Conservation (phyloP, 2,797 vertebrate species). For the Prionace glauca region DNA sequence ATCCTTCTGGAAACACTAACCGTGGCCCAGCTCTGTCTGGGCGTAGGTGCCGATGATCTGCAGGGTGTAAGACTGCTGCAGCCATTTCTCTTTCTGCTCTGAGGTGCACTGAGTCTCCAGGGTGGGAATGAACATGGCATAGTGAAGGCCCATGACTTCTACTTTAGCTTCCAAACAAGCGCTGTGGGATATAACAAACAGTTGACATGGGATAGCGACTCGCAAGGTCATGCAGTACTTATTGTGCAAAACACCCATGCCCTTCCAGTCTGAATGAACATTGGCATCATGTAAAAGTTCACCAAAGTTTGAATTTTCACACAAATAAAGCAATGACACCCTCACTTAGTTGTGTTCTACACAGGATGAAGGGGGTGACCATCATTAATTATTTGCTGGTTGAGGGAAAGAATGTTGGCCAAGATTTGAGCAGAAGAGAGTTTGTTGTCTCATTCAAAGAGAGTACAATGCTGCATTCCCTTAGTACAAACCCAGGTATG, state of each 20-base stretch:
- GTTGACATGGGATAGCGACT: slow-evolving; percentile 50
- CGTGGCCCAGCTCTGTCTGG: slow-evolving; percentile 93
- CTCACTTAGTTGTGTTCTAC: background rate
- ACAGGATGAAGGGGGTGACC: background rate
- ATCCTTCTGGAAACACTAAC: slow-evolving; percentile 66
- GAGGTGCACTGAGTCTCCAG: slow-evolving; percentile 71
- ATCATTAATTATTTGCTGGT: background rate
- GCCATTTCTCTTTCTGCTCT: slow-evolving; percentile 81
- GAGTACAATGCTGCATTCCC: background rate
- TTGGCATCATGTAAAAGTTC: background rate
- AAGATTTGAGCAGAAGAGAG: too few relatives aligned
- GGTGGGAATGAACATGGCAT: slow-evolving; percentile 81
- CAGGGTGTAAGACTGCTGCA: slow-evolving; percentile 61
- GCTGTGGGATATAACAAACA: slow-evolving; percentile 62
- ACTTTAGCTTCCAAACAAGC: slow-evolving; percentile 49
- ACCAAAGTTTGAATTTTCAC: background rate
- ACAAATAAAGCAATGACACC: background rate
- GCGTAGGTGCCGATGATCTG: slow-evolving; percentile 84
- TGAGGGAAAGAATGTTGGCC: background rate
- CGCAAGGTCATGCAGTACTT: background rate
- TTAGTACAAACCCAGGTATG: background rate
- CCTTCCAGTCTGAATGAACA: background rate
- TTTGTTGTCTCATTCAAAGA: background rate
- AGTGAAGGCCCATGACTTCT: slow-evolving; percentile 74
- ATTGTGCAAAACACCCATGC: background rate